Conservation (phyloP, 2,888 invertebrate species). For the Macaria liturata region DNA sequence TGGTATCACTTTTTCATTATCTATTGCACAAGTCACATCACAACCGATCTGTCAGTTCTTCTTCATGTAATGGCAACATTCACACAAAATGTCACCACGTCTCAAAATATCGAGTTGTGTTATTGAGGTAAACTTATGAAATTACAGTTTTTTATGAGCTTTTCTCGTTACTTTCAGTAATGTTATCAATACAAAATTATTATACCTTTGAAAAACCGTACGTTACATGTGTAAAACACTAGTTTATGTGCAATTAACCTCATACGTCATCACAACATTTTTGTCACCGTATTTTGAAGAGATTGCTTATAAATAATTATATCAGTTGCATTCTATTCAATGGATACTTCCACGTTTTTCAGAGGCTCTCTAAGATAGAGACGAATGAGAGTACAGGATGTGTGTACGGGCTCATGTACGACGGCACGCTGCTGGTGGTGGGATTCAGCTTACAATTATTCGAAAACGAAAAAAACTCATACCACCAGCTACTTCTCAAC, state of each 20-base stretch:
- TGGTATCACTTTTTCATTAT: too few species aligned
- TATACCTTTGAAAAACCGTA: not conserved
- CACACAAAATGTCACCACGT: constrained; percentile 86
- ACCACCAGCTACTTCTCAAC: constrained; percentile 82
- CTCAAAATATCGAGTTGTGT: constrained; percentile 88
- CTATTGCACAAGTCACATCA: too few species aligned
- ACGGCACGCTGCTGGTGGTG: constrained; percentile 87
- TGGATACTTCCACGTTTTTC: constrained; percentile 37
- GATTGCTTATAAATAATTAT: constrained; percentile 4
- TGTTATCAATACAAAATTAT: constrained; percentile 5
- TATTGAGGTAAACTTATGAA: constrained; percentile 84
- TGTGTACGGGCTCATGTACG: constrained; percentile 89
- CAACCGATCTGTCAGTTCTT: too few species aligned
- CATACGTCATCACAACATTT: constrained; percentile 56
- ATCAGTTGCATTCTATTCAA: not conserved
- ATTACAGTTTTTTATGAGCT: constrained; percentile 29
- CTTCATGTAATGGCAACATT: constrained; percentile 31
- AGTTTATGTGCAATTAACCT: constrained; percentile 33
- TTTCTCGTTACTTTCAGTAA: not conserved
- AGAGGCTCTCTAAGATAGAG: constrained; percentile 87
- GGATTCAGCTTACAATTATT: constrained; percentile 87
- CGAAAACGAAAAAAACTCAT: constrained; percentile 79
- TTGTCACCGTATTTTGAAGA: constrained; percentile 22
- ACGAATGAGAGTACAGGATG: constrained; percentile 86
- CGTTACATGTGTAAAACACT: not conserved